phyloP scores from a whole-genome alignment of 1,140 invertebrate genomes.

The Marisa cornuarietis region DNA sequence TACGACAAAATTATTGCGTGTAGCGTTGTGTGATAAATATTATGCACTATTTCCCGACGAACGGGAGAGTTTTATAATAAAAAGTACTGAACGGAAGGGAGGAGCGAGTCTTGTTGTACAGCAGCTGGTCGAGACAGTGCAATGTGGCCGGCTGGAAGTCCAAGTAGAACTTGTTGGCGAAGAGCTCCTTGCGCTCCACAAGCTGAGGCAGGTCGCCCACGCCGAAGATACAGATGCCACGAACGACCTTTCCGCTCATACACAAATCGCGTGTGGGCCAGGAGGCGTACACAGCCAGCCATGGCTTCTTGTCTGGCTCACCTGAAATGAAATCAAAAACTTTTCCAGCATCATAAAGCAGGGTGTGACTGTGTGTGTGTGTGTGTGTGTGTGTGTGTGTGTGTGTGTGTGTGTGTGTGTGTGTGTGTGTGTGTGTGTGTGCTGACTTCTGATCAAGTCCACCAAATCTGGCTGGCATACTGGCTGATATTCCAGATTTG shows the following conservation, averaged over 20 bases:
- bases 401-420: no score
- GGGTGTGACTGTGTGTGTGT: no score
- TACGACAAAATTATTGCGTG: no score
- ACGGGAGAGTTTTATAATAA: constrained; percentile 47
- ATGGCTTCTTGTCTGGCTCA: constrained; percentile 49
- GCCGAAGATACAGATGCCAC: constrained; percentile 58
- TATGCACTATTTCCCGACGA: constrained; percentile 7
- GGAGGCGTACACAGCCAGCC: constrained; percentile 48
- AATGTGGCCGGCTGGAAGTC: constrained; percentile 53
- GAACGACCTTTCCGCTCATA: constrained; percentile 38
- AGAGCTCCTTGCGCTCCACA: constrained; percentile 46
- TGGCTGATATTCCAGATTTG: no score
- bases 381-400: no score
- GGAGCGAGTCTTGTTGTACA: constrained; percentile 36
- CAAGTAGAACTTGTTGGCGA: constrained; percentile 61
- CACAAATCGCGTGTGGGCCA: constrained; percentile 38
- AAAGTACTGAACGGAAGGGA: constrained; percentile 33
- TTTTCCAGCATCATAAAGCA: no score
- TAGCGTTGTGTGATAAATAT: no score
- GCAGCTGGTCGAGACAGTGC: constrained; percentile 59
- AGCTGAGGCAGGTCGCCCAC: constrained; percentile 52
- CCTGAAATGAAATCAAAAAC: constrained; percentile 33
- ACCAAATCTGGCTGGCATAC: no score
- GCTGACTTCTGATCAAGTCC: no score
- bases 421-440: no score